Evolutionary conservation across 2,888 invertebrate genomes (phyloP), one percentile per base, ranked within the genome.

Genomic region (Catotricha subobsoleta): DNA sequence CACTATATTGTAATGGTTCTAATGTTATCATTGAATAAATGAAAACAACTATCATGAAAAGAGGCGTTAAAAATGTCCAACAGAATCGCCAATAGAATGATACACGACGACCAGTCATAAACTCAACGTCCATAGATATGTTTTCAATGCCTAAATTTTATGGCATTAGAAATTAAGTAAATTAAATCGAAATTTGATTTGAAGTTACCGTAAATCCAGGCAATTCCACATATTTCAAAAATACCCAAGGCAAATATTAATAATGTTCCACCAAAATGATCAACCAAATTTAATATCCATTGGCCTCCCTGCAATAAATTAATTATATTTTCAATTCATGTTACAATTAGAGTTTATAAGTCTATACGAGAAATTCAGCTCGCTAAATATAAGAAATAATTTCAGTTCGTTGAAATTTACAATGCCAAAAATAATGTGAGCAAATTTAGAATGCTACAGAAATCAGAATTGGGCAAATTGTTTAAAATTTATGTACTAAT

Each of bases 31-130:
- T 59, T 2, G 79, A 79, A 53, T 81, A 83, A 3, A 79, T 49
- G 49, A 83, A 74, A 30, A 84, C 80, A 1, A 70, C 54, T 7
- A 73, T 58, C 66, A 83, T 72, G 48, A 79, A 63, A 0, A 68
- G 54, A 0, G 84, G 86, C 7, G 79, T 79, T 39, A 81, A 62
- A 28, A 80, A 41, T 1, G 71, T 69, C 86, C 86, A 86, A 47
- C 80, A 81, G 18, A 77, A 44, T 37, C 81, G 69, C 83, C 83
- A 86, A 55, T 82, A 86, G 10, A 72, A 47, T 1, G 74, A 69
- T 0, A 57, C 75, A 53, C 69, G 70, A 15, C 64, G 65, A 18
- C 74, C 71, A 49, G 79, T 59, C 84, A 86, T 86, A 55, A 75
- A 86, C 54, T 83, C 79, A 30, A 83, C 62, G 52, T 86, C 86